These are phyloP conservation scores for Epinotia demarniana DNA, from an alignment of 2,888 invertebrate species.

Conservation along the genomic window DNA sequence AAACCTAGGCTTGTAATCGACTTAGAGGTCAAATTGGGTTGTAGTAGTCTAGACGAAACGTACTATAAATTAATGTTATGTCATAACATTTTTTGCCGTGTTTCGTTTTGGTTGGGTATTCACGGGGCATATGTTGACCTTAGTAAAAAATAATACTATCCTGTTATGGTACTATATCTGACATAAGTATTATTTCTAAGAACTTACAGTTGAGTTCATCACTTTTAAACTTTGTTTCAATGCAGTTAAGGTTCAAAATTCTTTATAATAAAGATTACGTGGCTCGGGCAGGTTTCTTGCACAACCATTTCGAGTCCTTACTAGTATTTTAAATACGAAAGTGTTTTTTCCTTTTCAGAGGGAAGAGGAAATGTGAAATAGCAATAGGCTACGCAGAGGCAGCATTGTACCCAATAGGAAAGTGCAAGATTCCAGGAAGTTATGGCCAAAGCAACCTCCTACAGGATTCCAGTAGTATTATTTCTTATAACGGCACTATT, in stretches of 20 bases:
- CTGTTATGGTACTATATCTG: neutral
- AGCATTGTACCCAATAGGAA: neutral
- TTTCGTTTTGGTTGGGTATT: constrained; percentile 36
- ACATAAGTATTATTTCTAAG: neutral
- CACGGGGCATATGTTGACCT: constrained; percentile 22
- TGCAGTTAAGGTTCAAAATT: neutral
- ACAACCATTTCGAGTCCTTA: constrained; percentile 32
- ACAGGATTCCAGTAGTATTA: neutral
- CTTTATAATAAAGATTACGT: constrained; percentile 14
- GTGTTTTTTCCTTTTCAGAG: constrained; percentile 6
- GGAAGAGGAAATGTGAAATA: constrained; percentile 11
- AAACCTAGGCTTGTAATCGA: neutral
- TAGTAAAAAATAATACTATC: constrained; percentile 2
- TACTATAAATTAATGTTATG: constrained; percentile 27
- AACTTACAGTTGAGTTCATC: neutral
- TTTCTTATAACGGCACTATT: neutral
- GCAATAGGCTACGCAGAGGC: neutral
- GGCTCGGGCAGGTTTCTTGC: constrained; percentile 25
- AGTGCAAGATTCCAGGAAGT: neutral
- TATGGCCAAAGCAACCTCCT: neutral
- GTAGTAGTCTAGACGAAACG: constrained; percentile 18
- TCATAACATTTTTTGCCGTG: constrained; percentile 36
- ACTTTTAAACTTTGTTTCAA: neutral
- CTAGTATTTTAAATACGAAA: constrained; percentile 17
- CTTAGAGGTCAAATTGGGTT: constrained; percentile 7